Evolutionary conservation across 35 echinoderm and acorn worm genomes (phyloP), one percentile per base, ranked within the genome.

Genomic region (Chiridota heheva): DNA sequence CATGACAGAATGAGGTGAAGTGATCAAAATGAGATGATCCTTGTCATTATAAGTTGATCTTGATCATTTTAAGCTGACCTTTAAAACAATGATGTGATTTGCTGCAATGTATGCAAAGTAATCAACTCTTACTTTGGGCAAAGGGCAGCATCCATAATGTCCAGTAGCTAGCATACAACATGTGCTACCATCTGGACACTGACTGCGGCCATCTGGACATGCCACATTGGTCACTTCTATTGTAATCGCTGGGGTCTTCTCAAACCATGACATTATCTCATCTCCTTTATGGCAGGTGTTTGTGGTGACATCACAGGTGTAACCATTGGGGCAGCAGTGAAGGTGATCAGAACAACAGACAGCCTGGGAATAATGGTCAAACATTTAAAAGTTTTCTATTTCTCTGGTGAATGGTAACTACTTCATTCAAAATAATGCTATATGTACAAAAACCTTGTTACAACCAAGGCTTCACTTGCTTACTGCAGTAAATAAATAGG

Each of bases 161-260:
- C 82, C 82, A 64, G 20, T 81, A 20, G 65, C 18, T 0, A 91
- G 76, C 44, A 43, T 39, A 62, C 89, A 91, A 38, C 89, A 91
- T 7, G 89, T 91, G 67, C 82, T 81, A 10, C 82, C 76, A 42
- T 72, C 67, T 42, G 64, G 75, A 69, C 89, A 91, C 44, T 81
- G 3, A 30, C 44, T 77, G 22, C 27, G 4, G 40, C 89, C 76
- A 66, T 73, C 89, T 13, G 88, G 81, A 67, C 89, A 91, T 5
- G 67, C 18, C 8, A 89, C 78, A 17, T 20, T 8, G 1, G 18
- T 35, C 38, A 63, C 5, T 63, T 25, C 60, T 12, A 32, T 51
- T 18, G 25, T 12, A 33, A 63, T 25, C 2, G 82, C 67, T 27
- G 40, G 22, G 8, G 66, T 71, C 49, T 84, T 84, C 48, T 72